These are phyloP conservation scores for Caenorhabditis uteleia DNA, from an alignment of 2,888 invertebrate species.

Conservation along the genomic window DNA sequence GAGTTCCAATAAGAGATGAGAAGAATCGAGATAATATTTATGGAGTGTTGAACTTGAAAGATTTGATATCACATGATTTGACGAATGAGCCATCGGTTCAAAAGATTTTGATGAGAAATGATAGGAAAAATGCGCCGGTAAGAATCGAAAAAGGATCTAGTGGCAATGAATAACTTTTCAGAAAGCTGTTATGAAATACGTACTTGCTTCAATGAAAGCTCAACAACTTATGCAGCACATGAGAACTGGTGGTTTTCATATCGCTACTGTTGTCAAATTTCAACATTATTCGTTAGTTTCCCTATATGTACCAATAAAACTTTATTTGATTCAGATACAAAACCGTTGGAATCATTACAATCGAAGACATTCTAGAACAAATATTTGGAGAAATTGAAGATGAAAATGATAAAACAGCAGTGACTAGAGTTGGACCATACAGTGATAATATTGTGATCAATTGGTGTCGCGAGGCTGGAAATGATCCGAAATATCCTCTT, in stretches of 20 bases:
- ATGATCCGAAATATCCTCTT: constrained; percentile 19
- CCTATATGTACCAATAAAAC: neutral
- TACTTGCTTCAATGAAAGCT: constrained; percentile 24
- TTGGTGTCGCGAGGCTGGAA: constrained; percentile 37
- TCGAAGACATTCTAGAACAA: constrained; percentile 36
- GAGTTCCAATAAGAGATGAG: constrained; percentile 27
- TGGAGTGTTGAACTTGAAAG: constrained; percentile 29
- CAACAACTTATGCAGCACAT: constrained; percentile 25
- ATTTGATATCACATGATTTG: constrained; percentile 13
- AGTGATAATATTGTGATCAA: constrained; percentile 25
- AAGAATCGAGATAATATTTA: constrained; percentile 19
- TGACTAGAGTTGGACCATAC: neutral
- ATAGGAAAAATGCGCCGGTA: neutral
- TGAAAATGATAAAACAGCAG: constrained; percentile 6
- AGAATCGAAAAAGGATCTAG: constrained; percentile 7
- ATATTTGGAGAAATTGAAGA: constrained; percentile 35
- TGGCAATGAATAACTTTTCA: constrained; percentile 6
- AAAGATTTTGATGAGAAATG: constrained; percentile 4
- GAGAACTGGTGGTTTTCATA: constrained; percentile 31
- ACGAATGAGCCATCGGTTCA: constrained; percentile 12
- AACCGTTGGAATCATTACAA: constrained; percentile 32
- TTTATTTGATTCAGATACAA: constrained; percentile 18
- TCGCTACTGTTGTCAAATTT: constrained; percentile 25
- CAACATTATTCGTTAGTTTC: constrained; percentile 5
- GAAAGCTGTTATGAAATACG: constrained; percentile 31